Evolutionary conservation across 1,140 invertebrate species (phyloP).

Genomic region (Gonioctena quinquepunctata): DNA sequence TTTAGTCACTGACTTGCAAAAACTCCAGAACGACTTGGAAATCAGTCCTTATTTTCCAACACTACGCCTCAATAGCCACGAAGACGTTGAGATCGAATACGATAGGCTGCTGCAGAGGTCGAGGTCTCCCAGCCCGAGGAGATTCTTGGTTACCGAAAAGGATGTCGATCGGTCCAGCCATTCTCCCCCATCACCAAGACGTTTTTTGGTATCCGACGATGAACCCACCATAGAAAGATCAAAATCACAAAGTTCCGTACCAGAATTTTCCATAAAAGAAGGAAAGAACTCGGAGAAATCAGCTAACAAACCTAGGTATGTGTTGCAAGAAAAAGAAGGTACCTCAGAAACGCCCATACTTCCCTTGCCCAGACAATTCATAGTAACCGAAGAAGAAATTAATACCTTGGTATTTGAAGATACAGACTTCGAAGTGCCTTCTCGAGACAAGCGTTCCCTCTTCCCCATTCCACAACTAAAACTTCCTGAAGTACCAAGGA

Average conservation of each 20-base stretch:
- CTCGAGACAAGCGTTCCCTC: slow-evolving; percentile 28
- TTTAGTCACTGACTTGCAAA: slow-evolving; percentile 5
- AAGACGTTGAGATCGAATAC: slow-evolving; percentile 36
- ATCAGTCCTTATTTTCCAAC: not conserved
- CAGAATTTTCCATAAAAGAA: slow-evolving; percentile 34
- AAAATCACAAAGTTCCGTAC: slow-evolving; percentile 25
- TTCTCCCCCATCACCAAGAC: slow-evolving; percentile 8
- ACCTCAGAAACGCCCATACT: not conserved
- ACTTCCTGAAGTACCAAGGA: slow-evolving; percentile 35
- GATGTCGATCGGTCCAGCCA: not conserved
- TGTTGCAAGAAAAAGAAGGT: slow-evolving; percentile 23
- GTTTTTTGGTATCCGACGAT: slow-evolving; percentile 30
- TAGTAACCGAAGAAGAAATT: slow-evolving; percentile 22
- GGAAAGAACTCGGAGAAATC: slow-evolving; percentile 3
- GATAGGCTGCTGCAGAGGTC: slow-evolving; percentile 20
- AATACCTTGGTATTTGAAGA: slow-evolving; percentile 21
- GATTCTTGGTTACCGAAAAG: slow-evolving; percentile 33
- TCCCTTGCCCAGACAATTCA: slow-evolving; percentile 32
- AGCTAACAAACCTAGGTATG: slow-evolving; percentile 9
- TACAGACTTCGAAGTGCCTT: slow-evolving; percentile 22
- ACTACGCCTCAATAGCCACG: slow-evolving; percentile 26
- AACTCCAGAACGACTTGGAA: not conserved
- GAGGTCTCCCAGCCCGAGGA: slow-evolving; percentile 28
- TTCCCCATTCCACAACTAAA: slow-evolving; percentile 44
- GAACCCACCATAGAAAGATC: slow-evolving; percentile 14